A percentile compares a stretch with the other conserved stretches of the same genome.
Evolutionary conservation across 2,797 vertebrate species (phyloP).

Genomic region (Cryptoprocta ferox): DNA sequence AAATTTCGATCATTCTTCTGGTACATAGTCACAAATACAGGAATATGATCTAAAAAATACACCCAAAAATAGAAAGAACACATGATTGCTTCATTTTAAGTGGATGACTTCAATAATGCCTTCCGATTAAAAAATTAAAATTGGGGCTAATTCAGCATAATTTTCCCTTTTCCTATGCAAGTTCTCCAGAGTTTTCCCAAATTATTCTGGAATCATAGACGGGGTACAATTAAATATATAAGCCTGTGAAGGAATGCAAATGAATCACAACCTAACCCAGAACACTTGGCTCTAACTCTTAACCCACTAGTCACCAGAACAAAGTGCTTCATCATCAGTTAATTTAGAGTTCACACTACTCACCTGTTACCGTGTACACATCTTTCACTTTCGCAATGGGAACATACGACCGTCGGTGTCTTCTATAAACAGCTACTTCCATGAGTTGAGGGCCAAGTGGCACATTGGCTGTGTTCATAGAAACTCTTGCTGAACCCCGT

Average conservation of each 20-base stretch:
- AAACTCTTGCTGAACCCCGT: conserved; percentile 89
- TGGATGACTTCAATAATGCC: background rate
- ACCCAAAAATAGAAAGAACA: background rate
- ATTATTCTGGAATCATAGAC: background rate
- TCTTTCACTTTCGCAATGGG: conserved; percentile 89
- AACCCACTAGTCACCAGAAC: background rate
- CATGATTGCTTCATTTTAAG: background rate
- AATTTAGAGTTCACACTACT: background rate
- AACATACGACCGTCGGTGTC: conserved; percentile 85
- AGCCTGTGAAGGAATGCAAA: background rate
- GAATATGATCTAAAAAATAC: conserved; percentile 92
- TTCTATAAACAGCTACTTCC: conserved; percentile 93
- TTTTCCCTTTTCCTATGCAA: background rate
- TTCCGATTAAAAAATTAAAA: background rate
- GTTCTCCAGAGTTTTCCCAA: background rate
- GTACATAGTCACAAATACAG: conserved; percentile 90
- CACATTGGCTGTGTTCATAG: conserved; percentile 92
- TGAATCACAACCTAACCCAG: background rate
- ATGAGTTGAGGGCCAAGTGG: conserved; percentile 92
- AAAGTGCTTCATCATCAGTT: background rate
- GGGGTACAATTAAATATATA: background rate
- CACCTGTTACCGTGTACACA: conserved; percentile 93
- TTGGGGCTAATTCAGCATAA: background rate
- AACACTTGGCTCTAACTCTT: background rate
- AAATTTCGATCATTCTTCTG: conserved; percentile 93